Evolutionary conservation across 2,888 invertebrate genomes (phyloP).

Genomic region (Lycaena phlaeas): DNA sequence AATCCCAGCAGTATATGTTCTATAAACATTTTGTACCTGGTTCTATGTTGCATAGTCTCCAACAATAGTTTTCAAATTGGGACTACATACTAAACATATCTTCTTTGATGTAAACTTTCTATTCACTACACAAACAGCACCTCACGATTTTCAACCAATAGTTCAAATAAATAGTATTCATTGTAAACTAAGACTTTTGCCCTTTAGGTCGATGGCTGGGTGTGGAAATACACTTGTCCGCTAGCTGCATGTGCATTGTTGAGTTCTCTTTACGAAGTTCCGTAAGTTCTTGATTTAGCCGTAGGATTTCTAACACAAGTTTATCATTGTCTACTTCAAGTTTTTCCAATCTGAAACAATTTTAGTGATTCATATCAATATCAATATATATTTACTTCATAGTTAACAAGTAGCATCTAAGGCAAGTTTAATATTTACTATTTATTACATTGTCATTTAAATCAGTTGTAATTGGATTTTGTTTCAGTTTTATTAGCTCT

Average conservation of each 20-base stretch:
- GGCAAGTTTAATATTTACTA: no score
- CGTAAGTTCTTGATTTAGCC: slow-evolving; percentile 79
- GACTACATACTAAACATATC: slow-evolving; percentile 7
- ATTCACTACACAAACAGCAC: slow-evolving; percentile 20
- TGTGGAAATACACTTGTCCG: slow-evolving; percentile 74
- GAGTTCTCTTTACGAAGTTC: slow-evolving; percentile 85
- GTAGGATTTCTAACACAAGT: slow-evolving; percentile 78
- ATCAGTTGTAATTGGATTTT: no score
- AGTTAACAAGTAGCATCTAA: no score
- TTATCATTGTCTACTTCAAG: slow-evolving; percentile 79
- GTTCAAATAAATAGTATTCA: slow-evolving; percentile 19
- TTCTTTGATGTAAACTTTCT: slow-evolving; percentile 8
- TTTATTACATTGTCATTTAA: no score
- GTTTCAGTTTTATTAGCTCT: no score
- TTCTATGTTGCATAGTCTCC: no score
- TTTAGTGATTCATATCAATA: no score
- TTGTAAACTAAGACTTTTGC: slow-evolving; percentile 46
- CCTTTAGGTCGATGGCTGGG: slow-evolving; percentile 38
- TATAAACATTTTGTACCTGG: neutral
- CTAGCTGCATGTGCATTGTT: slow-evolving; percentile 76
- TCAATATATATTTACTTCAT: no score
- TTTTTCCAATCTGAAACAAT: slow-evolving; percentile 52
- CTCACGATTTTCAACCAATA: slow-evolving; percentile 22
- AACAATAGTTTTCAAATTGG: neutral
- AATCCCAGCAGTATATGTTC: neutral